Base-by-base conservation (phyloP, 2,113 vertebrate species). In the Rynchops niger region DNA sequence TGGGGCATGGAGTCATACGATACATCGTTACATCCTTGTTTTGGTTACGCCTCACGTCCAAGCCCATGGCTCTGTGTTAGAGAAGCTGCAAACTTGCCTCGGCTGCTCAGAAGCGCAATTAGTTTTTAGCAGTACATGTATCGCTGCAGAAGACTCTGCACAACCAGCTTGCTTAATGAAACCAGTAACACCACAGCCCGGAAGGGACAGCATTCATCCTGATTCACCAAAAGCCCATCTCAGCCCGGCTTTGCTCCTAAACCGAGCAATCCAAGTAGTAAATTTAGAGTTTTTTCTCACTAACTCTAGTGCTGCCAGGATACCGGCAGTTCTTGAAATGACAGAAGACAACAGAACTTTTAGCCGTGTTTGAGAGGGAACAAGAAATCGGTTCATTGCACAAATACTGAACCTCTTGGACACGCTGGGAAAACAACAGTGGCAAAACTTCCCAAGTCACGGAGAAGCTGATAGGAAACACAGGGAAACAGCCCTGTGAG, bases 51-150 rank as follows among this genome's bases (percentile, higher is more conserved):
- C 42, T 34, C 43, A 52, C n/a, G 12, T 8, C 45, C 45, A 3
- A 74, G 65, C 25, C 36, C 27, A 4, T 0, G 3, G 45, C 59
- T 40, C 12, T 0, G 0, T 12, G 55, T 20, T 15, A 29, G 15
- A 40, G 36, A 63, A 59, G 65, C 56, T 70, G 74, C 27, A 65
- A 53, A n/a, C 22, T 83, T 11, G 32, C 15, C 87, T 53, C 2
- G 0, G n/a, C 36, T 90, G 22, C 77, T 83, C 72, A 66, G 58
- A 59, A 77, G 43, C 3, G 2, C 29, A 25, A 21, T 32, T 8
- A 43, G 40, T 1, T 91, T 79, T 52, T 77, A 50, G 17, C 1
- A 1, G 40, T 22, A 61, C 0, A 0, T 34, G 18, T 27, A 47
- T 34, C n/a, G 38, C 62, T 7, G 9, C n/a, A 67, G 27, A 53